These are phyloP conservation scores for Tribolium castaneum DNA, from an alignment of 1,140 invertebrate genomes.

Conservation along the genomic window DNA sequence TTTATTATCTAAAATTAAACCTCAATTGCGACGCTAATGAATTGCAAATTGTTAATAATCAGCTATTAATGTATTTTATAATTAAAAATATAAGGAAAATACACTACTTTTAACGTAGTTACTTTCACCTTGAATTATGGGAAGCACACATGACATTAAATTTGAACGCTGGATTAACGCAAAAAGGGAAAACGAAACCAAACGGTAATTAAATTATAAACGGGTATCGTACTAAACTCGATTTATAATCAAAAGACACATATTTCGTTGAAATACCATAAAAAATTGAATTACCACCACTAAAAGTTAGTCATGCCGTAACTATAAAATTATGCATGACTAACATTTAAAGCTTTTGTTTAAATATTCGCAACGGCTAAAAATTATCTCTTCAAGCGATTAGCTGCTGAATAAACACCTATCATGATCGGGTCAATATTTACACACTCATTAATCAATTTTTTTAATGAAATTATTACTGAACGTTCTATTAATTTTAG, in stretches of 20 bases:
- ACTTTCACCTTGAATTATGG: neutral
- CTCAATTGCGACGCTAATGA: neutral
- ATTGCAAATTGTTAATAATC: neutral
- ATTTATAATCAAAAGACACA: too few species aligned
- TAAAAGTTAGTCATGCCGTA: too few species aligned
- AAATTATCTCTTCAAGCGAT: too few species aligned
- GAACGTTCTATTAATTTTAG: conserved; percentile 40
- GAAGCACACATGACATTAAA: neutral
- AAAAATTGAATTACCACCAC: too few species aligned
- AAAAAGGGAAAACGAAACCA: neutral
- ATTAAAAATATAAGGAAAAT: neutral
- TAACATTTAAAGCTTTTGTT: too few species aligned
- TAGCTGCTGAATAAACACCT: neutral
- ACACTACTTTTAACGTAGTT: neutral
- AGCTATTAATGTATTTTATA: neutral
- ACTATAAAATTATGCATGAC: too few species aligned
- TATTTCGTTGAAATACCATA: too few species aligned
- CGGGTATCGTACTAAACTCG: neutral
- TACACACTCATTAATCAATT: neutral
- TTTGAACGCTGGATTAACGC: neutral
- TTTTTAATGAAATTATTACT: neutral
- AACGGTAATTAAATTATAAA: neutral
- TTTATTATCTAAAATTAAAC: neutral
- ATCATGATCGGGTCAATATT: neutral
- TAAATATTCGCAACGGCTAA: too few species aligned